phyloP scores from a whole-genome alignment of 2,888 invertebrate species.

The Chromoteleia sp. region DNA sequence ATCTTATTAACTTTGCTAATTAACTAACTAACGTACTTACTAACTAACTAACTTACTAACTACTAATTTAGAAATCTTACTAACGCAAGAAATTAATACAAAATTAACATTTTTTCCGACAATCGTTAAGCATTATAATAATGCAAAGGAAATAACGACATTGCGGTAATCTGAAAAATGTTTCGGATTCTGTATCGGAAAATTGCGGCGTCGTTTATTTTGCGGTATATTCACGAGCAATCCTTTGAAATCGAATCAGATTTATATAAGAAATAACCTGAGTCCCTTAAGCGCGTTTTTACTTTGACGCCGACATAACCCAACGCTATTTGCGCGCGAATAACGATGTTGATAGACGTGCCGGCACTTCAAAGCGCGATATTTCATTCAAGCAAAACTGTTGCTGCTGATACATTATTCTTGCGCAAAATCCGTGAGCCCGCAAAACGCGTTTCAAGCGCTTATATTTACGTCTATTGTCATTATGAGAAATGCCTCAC shows the following conservation, averaged over 20 bases:
- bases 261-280: slow-evolving; percentile 45
- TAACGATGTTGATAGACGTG: slow-evolving; percentile 55
- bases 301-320: slow-evolving; percentile 25
- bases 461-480: slow-evolving; percentile 9
- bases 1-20: too few relatives aligned
- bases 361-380: slow-evolving; percentile 47
- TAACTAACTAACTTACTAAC: too few relatives aligned
- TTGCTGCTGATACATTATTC: slow-evolving; percentile 49
- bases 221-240: slow-evolving; percentile 6
- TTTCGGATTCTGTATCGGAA: slow-evolving; percentile 26
- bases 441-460: not conserved
- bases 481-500: slow-evolving; percentile 1
- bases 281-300: slow-evolving; percentile 40
- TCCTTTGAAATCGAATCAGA: slow-evolving; percentile 48
- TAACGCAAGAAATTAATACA: not conserved
- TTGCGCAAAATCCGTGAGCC: slow-evolving; percentile 1
- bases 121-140: slow-evolving; percentile 11
- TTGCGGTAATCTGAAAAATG: slow-evolving; percentile 17
- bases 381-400: slow-evolving; percentile 53
- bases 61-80: too few relatives aligned
- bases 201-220: slow-evolving; percentile 43
- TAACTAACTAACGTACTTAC: too few relatives aligned
- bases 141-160: slow-evolving; percentile 14
- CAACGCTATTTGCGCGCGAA: slow-evolving; percentile 41
- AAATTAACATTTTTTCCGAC: too few relatives aligned